Base-by-base conservation (phyloP, 2,888 invertebrate genomes). In the Ichneumoninae sp. region DNA sequence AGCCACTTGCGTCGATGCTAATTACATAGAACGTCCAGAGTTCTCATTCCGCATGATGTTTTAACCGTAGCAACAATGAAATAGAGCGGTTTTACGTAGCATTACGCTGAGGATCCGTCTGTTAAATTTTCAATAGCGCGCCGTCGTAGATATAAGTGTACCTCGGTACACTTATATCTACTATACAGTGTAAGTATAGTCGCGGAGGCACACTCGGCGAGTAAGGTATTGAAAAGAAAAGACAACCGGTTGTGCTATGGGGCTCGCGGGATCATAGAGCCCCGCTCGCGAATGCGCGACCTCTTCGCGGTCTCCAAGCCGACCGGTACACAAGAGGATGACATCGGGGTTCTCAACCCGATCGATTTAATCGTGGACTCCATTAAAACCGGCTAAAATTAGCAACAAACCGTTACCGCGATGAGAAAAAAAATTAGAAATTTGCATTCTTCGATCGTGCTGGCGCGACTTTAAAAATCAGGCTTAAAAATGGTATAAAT, bases 171-270 rank as follows among this genome's bases (percentile, higher is more conserved):
- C 26, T 26, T 26, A 26, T 26, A 26, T 26, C 26, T 26, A 26
- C 26, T 26, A 3, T 26, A 26, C 30, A 47, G 33, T 36, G 50
- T 16, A 54, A 66, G 52, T 52, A 52, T 8, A 66, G 50, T 40
- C 65, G 52, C 76, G n/a, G 57, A 44, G 54, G 68, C 68, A 47
- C 44, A 79, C 52, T 69, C 57, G 83, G 66, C 76, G 65, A 66
- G 26, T 57, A 85, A 87, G 86, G 89, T 87, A 91, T 89, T 88
- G 90, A 90, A 91, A 91, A 90, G 91, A 91, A 86, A 89, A 91
- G 90, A 91, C 91, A 92, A 92, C 92, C 92, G 92, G 92, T 92
- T 92, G 91, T 91, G 91, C 91, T 92, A 91, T 90, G 91, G 44
- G 90, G 68, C 68, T 89, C 88, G 85, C 89, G 89, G 88, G 90